phyloP scores from a whole-genome alignment of 2,888 invertebrate genomes.

The Dioctria linearis region DNA sequence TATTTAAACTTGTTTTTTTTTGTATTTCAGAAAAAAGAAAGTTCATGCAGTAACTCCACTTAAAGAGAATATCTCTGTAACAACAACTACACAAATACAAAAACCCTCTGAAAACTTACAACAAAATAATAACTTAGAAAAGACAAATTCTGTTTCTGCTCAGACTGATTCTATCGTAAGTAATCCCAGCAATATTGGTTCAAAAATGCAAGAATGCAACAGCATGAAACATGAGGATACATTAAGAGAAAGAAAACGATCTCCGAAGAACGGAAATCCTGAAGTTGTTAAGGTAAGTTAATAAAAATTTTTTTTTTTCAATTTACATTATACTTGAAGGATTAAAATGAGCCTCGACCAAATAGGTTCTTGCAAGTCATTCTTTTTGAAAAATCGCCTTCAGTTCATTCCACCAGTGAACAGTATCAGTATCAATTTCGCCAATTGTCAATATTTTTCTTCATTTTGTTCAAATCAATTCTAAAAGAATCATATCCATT shows the following conservation, averaged over 20 bases:
- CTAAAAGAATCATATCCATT: too few species aligned
- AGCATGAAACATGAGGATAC: constrained; percentile 64
- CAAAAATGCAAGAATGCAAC: constrained; percentile 64
- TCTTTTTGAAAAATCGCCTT: too few species aligned
- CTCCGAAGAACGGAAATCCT: constrained; percentile 60
- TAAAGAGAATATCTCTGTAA: constrained; percentile 46
- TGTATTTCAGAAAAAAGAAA: constrained; percentile 57
- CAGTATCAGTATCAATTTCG: too few species aligned
- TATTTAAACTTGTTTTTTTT: background rate
- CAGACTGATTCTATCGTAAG: constrained; percentile 67
- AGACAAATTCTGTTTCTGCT: constrained; percentile 69
- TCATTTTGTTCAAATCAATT: too few species aligned
- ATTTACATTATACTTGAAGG: too few species aligned
- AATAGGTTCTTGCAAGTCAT: too few species aligned
- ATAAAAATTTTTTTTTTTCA: too few species aligned
- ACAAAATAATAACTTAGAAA: constrained; percentile 61
- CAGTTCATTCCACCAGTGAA: too few species aligned
- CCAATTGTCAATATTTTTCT: too few species aligned
- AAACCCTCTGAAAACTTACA: constrained; percentile 57
- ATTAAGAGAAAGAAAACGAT: constrained; percentile 66
- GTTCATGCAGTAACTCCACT: constrained; percentile 56
- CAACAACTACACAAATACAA: constrained; percentile 55
- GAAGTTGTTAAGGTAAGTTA: constrained; percentile 51
- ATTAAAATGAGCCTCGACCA: too few species aligned
- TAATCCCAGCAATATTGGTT: constrained; percentile 63